These are phyloP conservation scores for Myotis pilosus DNA, from an alignment of 2,797 vertebrate genomes.

Conservation along the genomic window DNA sequence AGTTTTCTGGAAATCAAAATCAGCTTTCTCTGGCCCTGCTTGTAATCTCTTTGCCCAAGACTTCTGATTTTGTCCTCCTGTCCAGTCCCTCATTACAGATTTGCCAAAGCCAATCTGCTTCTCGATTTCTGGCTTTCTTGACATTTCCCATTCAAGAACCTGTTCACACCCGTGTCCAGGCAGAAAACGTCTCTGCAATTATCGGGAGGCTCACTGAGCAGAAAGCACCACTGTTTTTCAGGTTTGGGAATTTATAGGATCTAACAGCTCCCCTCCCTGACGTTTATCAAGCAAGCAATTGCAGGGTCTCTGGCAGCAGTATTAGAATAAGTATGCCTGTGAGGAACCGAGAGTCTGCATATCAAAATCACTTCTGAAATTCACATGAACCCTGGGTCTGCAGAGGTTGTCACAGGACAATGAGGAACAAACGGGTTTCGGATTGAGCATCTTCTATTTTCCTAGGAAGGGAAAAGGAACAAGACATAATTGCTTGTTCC, in stretches of 20 bases:
- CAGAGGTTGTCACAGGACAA: neutral
- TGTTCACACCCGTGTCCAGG: neutral
- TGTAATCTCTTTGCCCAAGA: neutral
- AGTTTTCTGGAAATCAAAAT: slow-evolving; percentile 3
- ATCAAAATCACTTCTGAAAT: neutral
- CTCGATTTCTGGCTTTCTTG: neutral
- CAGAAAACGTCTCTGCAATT: neutral
- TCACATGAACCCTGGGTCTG: neutral
- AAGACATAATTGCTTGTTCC: neutral
- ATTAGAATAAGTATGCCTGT: neutral
- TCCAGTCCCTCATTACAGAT: neutral
- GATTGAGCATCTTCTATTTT: neutral
- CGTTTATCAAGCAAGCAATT: neutral
- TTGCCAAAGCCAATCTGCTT: neutral
- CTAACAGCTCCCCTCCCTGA: neutral
- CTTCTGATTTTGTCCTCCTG: neutral
- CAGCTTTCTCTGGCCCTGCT: neutral
- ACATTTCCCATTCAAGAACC: neutral
- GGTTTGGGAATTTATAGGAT: neutral
- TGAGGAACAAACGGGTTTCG: neutral
- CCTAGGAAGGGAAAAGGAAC: neutral
- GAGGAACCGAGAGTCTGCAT: neutral
- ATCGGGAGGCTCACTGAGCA: neutral
- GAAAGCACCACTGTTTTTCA: neutral
- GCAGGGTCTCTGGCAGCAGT: neutral